phyloP scores from a whole-genome alignment of 2,113 vertebrate species.

The Odontophorus gujanensis region DNA sequence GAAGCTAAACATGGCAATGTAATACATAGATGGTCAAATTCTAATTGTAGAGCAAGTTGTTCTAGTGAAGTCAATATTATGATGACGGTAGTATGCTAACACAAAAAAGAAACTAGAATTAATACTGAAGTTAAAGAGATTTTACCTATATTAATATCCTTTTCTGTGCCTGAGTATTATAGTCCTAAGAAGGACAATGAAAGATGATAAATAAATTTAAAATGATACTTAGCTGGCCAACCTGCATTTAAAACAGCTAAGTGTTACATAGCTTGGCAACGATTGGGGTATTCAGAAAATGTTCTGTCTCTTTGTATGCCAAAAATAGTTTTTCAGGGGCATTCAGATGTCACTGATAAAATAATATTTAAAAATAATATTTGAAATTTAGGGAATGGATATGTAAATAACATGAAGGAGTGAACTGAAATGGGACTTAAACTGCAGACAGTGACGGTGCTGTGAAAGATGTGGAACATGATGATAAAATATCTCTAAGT shows the following conservation, averaged over 20 bases:
- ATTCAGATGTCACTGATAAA: background rate
- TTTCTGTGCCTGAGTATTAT: background rate
- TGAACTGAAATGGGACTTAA: background rate
- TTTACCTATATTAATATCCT: background rate
- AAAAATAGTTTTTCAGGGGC: background rate
- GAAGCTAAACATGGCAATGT: background rate
- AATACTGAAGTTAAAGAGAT: slow-evolving; percentile 24
- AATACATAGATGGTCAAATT: background rate
- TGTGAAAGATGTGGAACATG: background rate
- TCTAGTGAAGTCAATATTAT: slow-evolving; percentile 20
- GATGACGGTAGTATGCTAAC: background rate
- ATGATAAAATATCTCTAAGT: background rate
- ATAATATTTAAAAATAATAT: background rate
- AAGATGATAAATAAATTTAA: background rate
- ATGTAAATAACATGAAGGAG: background rate
- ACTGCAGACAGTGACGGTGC: background rate
- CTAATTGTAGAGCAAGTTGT: background rate
- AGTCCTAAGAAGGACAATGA: background rate
- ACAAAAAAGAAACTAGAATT: slow-evolving; percentile 5
- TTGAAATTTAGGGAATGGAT: background rate
- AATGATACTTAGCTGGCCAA: background rate
- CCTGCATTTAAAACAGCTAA: background rate
- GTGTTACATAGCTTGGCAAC: background rate
- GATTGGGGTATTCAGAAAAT: background rate
- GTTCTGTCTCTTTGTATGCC: background rate